phyloP scores from a whole-genome alignment of 2,797 vertebrate species.

The Microctenopoma steveboyesi region DNA sequence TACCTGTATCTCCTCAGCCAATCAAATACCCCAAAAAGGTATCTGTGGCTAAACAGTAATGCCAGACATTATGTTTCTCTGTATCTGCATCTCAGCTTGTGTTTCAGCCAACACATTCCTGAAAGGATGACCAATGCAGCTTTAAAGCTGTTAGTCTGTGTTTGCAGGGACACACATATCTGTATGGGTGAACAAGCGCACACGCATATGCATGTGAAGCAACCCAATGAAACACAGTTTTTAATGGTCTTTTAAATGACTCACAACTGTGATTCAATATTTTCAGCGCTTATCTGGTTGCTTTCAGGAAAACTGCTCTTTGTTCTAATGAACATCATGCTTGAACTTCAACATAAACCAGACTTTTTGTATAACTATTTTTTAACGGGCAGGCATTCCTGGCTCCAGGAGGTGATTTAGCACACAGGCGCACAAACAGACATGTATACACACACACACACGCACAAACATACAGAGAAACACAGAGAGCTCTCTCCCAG shows the following conservation, averaged over 20 bases:
- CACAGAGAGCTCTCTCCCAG: conserved; percentile 27
- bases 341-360: conserved; percentile 32
- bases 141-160: background rate
- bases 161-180: conserved; percentile 6
- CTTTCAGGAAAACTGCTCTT: conserved; percentile 12
- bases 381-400: conserved; percentile 41
- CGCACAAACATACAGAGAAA: background rate
- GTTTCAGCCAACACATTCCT: conserved; percentile 16
- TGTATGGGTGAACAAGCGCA: background rate
- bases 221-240: conserved; percentile 22
- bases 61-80: conserved; percentile 54
- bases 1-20: conserved; percentile 7
- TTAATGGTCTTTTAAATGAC: conserved; percentile 37
- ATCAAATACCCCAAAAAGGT: conserved; percentile 36
- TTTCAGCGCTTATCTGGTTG: conserved; percentile 26
- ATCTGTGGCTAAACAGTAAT: conserved; percentile 58
- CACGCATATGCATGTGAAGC: background rate
- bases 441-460: conserved; percentile 12
- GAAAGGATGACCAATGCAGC: background rate
- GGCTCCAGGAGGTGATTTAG: conserved; percentile 39
- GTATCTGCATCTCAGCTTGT: conserved; percentile 34
- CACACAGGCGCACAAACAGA: conserved; percentile 13
- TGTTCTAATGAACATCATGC: conserved; percentile 18
- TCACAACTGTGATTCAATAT: conserved; percentile 15
- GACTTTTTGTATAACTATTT: conserved; percentile 51